Evolutionary conservation across 2,797 vertebrate genomes (phyloP).

Genomic region (Hemitrygon akajei): DNA sequence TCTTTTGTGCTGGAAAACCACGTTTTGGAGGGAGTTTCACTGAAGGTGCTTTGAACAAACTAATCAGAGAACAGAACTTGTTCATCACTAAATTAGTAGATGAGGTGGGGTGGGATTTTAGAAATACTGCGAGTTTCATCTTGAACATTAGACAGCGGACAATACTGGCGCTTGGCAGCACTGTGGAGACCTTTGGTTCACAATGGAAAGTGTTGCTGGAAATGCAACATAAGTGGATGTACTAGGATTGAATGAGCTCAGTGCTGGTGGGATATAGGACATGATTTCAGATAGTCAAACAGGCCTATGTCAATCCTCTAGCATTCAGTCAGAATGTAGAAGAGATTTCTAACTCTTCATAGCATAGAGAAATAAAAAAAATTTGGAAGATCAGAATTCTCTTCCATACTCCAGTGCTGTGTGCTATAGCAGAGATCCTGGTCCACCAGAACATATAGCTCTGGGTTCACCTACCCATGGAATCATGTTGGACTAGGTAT

Average conservation of each 20-base stretch:
- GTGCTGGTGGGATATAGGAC: not conserved
- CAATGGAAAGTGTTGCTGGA: not conserved
- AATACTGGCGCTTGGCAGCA: not conserved
- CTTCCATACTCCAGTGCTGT: too few species aligned
- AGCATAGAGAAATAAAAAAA: not conserved
- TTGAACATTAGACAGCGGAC: not conserved
- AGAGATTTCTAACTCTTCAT: not conserved
- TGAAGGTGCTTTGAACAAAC: too few species aligned
- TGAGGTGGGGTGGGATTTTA: not conserved
- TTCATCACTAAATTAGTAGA: not conserved
- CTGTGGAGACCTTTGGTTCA: not conserved
- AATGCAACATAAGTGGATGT: too few species aligned
- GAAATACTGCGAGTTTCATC: not conserved
- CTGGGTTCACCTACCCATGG: too few species aligned
- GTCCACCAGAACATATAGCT: too few species aligned
- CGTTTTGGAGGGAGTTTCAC: too few species aligned
- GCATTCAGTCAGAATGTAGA: not conserved
- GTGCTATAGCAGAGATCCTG: too few species aligned
- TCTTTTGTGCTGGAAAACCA: too few species aligned
- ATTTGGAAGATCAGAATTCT: too few species aligned
- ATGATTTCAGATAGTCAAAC: not conserved
- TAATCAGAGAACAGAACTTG: too few species aligned
- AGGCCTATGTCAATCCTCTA: not conserved
- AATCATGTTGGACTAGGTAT: too few species aligned
- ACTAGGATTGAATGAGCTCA: not conserved